Percentiles rank a stretch among this genome's conserved stretches.
These are phyloP conservation scores for Caenorhabditis remanei DNA, from an alignment of 1,140 invertebrate species.

Conservation along the genomic window DNA sequence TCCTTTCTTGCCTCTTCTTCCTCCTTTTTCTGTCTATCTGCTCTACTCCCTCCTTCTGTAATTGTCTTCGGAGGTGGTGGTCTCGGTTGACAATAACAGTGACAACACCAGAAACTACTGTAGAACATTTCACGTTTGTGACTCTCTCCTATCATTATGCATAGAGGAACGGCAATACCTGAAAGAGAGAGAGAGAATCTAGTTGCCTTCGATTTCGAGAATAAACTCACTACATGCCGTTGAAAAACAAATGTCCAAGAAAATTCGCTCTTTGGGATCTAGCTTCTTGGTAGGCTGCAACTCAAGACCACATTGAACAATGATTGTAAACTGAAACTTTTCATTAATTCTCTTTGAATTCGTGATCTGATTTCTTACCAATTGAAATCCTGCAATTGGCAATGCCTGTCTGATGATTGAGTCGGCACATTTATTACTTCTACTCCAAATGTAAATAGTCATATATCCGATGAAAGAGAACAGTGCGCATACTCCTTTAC, in stretches of 20 bases:
- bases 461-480: not conserved
- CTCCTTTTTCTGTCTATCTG: conserved; percentile 4
- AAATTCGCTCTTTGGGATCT: not conserved
- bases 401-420: not conserved
- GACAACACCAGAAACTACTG: not conserved
- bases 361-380: not conserved
- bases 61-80: not conserved
- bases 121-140: not conserved
- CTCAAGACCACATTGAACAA: not conserved
- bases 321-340: not conserved
- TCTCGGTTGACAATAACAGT: not conserved
- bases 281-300: not conserved
- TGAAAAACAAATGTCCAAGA: conserved; percentile 6
- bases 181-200: not conserved
- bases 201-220: too few species aligned
- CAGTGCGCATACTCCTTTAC: not conserved
- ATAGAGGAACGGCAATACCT: not conserved
- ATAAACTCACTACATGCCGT: not conserved
- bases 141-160: not conserved
- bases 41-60: not conserved
- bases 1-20: not conserved
- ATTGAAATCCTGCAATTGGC: conserved; percentile 10
- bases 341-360: not conserved
- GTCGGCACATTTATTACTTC: not conserved
- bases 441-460: not conserved